Evolutionary conservation across 2,113 vertebrate species (phyloP).

Genomic region (Hirundichthys speculiger): DNA sequence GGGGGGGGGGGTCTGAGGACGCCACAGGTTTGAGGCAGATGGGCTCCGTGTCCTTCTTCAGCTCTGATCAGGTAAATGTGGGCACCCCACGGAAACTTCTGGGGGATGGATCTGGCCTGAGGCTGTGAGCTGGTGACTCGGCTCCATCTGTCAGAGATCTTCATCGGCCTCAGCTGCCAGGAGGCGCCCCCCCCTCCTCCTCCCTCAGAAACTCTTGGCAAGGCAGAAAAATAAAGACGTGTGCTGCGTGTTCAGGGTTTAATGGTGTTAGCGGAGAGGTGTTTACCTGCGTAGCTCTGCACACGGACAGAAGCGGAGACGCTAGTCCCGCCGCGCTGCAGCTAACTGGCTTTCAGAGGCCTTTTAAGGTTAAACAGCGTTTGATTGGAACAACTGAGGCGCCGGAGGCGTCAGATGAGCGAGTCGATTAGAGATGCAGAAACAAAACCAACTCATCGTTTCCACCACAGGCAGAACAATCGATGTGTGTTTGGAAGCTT

Average conservation of each 20-base stretch:
- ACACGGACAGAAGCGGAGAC: background rate
- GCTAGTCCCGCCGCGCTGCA: too few relatives aligned
- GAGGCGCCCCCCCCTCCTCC: slow-evolving; percentile 64
- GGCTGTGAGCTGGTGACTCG: slow-evolving; percentile 97
- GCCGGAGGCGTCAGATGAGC: too few relatives aligned
- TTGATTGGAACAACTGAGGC: too few relatives aligned
- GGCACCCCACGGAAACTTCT: slow-evolving; percentile 93
- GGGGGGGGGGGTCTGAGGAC: slow-evolving; percentile 64
- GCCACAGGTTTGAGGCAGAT: slow-evolving; percentile 92
- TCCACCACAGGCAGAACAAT: too few relatives aligned
- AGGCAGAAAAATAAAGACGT: background rate
- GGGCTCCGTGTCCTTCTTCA: slow-evolving; percentile 94
- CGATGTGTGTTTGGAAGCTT: too few relatives aligned
- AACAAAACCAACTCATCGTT: too few relatives aligned
- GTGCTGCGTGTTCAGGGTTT: slow-evolving; percentile 16
- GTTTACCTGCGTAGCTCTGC: slow-evolving; percentile 50
- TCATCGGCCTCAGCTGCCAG: slow-evolving; percentile 87
- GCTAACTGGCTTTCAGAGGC: too few relatives aligned
- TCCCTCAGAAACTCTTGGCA: slow-evolving; percentile 18
- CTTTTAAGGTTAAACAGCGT: too few relatives aligned
- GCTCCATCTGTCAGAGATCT: slow-evolving; percentile 97
- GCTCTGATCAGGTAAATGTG: slow-evolving; percentile 96
- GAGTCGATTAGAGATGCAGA: too few relatives aligned
- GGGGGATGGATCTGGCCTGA: slow-evolving; percentile 87
- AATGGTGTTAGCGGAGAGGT: slow-evolving; percentile 25